These are phyloP conservation scores for Hycleus cichorii DNA, from an alignment of 1,140 invertebrate species.

Conservation along the genomic window DNA sequence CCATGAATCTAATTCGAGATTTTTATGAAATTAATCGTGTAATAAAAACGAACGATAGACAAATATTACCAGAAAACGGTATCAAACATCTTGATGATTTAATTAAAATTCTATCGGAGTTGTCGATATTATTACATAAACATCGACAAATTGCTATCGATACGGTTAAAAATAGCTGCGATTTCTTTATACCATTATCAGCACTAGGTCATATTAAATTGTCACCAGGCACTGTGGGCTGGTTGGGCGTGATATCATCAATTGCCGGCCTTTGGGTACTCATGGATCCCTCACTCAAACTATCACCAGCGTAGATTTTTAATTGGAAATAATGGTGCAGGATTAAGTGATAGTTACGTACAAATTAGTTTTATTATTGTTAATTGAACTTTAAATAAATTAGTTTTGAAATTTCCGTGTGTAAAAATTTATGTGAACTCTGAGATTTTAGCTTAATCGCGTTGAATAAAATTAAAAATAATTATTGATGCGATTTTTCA, in stretches of 20 bases:
- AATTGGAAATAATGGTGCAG: not conserved
- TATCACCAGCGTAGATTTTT: constrained; percentile 44
- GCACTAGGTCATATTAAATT: constrained; percentile 67
- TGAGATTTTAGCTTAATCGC: too few relatives aligned
- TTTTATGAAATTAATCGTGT: constrained; percentile 67
- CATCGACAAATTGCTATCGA: constrained; percentile 66
- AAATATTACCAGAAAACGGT: constrained; percentile 32
- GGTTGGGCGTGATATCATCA: constrained; percentile 73
- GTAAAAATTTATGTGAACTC: too few relatives aligned
- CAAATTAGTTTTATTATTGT: not conserved
- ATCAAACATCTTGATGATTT: constrained; percentile 19
- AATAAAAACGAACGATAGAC: constrained; percentile 45
- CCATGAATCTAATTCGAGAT: constrained; percentile 70
- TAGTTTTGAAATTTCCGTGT: too few relatives aligned
- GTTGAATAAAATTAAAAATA: too few relatives aligned
- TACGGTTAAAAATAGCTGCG: constrained; percentile 77
- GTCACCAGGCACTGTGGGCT: constrained; percentile 65
- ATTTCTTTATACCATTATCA: constrained; percentile 75
- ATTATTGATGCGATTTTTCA: too few relatives aligned
- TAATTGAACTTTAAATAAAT: too few relatives aligned
- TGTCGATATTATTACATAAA: constrained; percentile 24
- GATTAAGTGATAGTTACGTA: not conserved
- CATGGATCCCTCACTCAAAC: constrained; percentile 62
- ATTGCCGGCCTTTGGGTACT: constrained; percentile 63
- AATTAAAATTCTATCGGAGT: not conserved